Percentiles rank a stretch among this genome's conserved stretches.
Evolutionary conservation across 2,888 invertebrate species (phyloP).

Genomic region (Phortica magna): DNA sequence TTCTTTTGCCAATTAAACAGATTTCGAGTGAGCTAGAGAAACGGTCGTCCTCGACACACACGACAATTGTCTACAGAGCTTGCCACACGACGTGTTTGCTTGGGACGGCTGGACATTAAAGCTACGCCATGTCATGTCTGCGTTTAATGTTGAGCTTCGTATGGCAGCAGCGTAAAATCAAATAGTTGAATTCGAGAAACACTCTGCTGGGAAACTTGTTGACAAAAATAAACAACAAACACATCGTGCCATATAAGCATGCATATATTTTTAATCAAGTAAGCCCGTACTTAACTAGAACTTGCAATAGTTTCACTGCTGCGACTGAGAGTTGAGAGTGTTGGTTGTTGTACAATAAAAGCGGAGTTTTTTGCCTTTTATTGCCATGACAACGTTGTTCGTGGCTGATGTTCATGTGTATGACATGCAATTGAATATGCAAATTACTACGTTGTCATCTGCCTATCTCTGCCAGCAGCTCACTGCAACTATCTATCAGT

Average conservation of each 20-base stretch:
- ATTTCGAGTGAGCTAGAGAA: too few relatives aligned
- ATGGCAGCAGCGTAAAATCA: background rate
- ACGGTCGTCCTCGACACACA: too few relatives aligned
- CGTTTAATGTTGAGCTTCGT: too few relatives aligned
- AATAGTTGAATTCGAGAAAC: background rate
- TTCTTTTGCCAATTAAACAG: too few relatives aligned
- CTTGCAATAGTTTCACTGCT: too few relatives aligned
- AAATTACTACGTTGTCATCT: slow-evolving; percentile 52
- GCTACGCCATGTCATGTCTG: too few relatives aligned
- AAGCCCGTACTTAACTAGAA: background rate
- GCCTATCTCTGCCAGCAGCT: slow-evolving; percentile 32
- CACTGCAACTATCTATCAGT: slow-evolving; percentile 28
- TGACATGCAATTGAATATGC: slow-evolving; percentile 64
- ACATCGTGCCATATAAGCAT: too few relatives aligned
- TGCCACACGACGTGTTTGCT: too few relatives aligned
- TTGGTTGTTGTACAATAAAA: background rate
- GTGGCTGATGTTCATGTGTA: slow-evolving; percentile 35
- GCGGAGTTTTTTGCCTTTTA: background rate
- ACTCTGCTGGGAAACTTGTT: background rate
- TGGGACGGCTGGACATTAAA: too few relatives aligned
- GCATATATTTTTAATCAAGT: background rate
- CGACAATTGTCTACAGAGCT: too few relatives aligned
- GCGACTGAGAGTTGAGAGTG: background rate
- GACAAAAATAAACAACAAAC: too few relatives aligned
- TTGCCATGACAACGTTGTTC: background rate